phyloP scores from a whole-genome alignment of 2,113 vertebrate species.

The Urocitellus parryii region DNA sequence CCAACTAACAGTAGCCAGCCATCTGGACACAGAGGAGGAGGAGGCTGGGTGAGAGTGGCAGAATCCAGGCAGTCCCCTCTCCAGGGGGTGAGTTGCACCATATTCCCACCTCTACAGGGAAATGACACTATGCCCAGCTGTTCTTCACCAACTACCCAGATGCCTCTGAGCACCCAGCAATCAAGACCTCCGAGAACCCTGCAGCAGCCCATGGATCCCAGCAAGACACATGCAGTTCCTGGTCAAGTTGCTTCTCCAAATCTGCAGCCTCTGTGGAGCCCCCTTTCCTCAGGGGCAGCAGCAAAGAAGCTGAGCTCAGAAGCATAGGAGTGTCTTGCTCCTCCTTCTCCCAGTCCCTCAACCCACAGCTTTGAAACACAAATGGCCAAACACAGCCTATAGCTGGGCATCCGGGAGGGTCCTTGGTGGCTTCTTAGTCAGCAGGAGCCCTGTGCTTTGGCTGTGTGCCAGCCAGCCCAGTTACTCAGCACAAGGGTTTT shows the following conservation, averaged over 20 bases:
- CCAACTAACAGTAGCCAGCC: not conserved
- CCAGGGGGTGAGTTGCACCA: fast-evolving
- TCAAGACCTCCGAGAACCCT: not conserved
- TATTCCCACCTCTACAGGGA: not conserved
- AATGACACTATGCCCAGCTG: not conserved
- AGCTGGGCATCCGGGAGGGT: fast-evolving
- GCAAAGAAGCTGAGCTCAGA: not conserved
- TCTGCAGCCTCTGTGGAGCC: fast-evolving
- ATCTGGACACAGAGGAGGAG: not conserved
- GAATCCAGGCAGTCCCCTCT: not conserved
- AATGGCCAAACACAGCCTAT: not conserved
- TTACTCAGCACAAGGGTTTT: conserved; percentile 74
- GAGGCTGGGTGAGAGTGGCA: fast-evolving
- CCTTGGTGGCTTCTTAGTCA: too few relatives aligned
- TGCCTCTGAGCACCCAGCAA: not conserved
- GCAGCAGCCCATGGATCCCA: fast-evolving
- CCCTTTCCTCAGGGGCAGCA: fast-evolving
- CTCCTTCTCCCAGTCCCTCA: not conserved
- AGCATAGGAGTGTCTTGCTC: fast-evolving
- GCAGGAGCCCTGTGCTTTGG: conserved; percentile 70
- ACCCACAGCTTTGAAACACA: not conserved
- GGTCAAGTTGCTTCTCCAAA: fast-evolving
- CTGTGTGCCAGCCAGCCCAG: conserved; percentile 64
- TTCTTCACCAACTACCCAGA: not conserved
- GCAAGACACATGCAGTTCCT: not conserved